Evolutionary conservation across 2,888 invertebrate genomes (phyloP).

Genomic region (Drosophila leonis): DNA sequence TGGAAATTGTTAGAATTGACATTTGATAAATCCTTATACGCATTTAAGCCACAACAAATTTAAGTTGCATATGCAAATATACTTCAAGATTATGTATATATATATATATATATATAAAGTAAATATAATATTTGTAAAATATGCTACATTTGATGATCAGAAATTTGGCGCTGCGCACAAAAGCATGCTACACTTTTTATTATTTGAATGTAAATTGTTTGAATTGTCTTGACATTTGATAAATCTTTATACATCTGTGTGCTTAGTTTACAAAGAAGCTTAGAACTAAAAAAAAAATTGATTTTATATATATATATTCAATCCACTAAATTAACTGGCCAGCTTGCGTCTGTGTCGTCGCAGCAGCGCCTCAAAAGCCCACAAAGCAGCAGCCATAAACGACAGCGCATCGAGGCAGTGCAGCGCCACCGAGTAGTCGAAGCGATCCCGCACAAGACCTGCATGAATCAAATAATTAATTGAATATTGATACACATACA

Average conservation of each 20-base stretch:
- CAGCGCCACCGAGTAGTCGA: constrained; percentile 88
- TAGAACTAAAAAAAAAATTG: constrained; percentile 25
- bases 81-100: neutral
- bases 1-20: too few relatives aligned
- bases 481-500: neutral
- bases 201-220: neutral
- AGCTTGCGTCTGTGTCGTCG: constrained; percentile 62
- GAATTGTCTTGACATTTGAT: too few relatives aligned
- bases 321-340: constrained; percentile 26
- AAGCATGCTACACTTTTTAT: constrained; percentile 1
- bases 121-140: too few relatives aligned
- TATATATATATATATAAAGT: neutral
- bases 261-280: constrained; percentile 12
- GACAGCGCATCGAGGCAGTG: constrained; percentile 89
- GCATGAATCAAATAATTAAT: constrained; percentile 10
- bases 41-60: too few relatives aligned
- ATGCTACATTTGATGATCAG: too few relatives aligned
- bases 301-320: neutral
- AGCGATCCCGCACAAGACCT: constrained; percentile 89
- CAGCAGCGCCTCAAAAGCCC: constrained; percentile 87
- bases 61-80: too few relatives aligned
- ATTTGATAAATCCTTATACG: neutral
- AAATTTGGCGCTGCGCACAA: neutral
- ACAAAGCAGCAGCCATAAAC: constrained; percentile 88
- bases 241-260: neutral